Evolutionary conservation across 2,797 vertebrate species (phyloP).

Genomic region (Merluccius polli): DNA sequence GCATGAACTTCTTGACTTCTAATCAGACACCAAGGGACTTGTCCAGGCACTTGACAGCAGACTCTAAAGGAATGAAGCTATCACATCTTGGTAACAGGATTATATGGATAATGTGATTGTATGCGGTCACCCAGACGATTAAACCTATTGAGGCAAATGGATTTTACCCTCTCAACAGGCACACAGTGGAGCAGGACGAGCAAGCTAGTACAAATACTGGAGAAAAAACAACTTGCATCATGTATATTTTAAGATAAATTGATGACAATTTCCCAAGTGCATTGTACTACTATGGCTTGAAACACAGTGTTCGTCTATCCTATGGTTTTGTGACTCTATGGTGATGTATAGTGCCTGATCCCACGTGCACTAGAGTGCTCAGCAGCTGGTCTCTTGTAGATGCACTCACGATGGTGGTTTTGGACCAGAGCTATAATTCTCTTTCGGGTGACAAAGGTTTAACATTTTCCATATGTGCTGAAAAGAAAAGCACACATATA

Average conservation of each 20-base stretch:
- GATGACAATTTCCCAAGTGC: not conserved
- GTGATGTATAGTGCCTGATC: not conserved
- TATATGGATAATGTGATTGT: not conserved
- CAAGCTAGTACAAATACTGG: slow-evolving; percentile 44
- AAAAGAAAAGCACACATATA: slow-evolving; percentile 35
- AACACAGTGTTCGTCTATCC: slow-evolving; percentile 9
- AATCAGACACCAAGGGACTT: not conserved
- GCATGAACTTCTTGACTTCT: not conserved
- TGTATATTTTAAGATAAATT: not conserved
- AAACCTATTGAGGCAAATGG: not conserved
- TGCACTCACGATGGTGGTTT: slow-evolving; percentile 71
- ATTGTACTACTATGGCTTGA: not conserved
- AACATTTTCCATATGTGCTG: slow-evolving; percentile 71
- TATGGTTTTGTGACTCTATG: slow-evolving; percentile 6
- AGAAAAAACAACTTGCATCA: not conserved
- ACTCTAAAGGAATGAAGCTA: not conserved
- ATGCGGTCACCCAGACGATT: not conserved
- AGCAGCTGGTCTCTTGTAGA: slow-evolving; percentile 59
- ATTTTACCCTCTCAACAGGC: slow-evolving; percentile 12
- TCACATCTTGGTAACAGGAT: not conserved
- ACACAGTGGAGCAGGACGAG: slow-evolving; percentile 44
- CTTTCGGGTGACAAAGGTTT: slow-evolving; percentile 69
- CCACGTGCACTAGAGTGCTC: slow-evolving; percentile 14
- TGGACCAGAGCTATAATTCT: slow-evolving; percentile 69
- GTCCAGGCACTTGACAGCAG: not conserved